Percentiles rank a stretch among this genome's conserved stretches.
Conservation (phyloP, 1,140 invertebrate genomes). For the Argopecten irradians region DNA sequence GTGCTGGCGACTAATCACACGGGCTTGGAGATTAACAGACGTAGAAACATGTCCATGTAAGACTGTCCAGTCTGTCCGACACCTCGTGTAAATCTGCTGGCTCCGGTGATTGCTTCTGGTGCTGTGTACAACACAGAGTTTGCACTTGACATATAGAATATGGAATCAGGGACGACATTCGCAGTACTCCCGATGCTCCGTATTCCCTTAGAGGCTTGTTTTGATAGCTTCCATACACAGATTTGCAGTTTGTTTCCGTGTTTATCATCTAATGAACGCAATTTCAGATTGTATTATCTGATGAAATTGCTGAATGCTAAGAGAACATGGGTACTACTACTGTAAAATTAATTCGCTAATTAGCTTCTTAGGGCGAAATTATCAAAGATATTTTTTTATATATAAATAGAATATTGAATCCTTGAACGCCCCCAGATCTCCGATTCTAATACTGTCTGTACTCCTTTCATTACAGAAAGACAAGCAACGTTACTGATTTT, state of each 20-base stretch:
- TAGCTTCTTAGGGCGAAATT: neutral
- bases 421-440: too few species aligned
- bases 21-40: neutral
- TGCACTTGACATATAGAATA: slow-evolving; percentile 16
- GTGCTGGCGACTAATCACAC: neutral
- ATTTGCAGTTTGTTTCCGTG: neutral
- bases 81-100: neutral
- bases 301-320: neutral
- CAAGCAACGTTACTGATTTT: too few species aligned
- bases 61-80: neutral
- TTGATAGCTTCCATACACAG: neutral
- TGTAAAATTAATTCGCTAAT: neutral
- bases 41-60: neutral
- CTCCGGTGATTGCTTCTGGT: neutral
- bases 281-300: neutral
- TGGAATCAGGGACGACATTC: neutral
- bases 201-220: neutral
- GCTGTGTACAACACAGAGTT: neutral
- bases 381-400: too few species aligned
- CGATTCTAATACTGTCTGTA: too few species aligned
- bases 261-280: neutral
- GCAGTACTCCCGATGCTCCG: neutral
- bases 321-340: neutral
- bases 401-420: too few species aligned
- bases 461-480: too few species aligned